Percentiles rank a stretch among this genome's conserved stretches.
Conservation (phyloP, 1,140 invertebrate genomes). For the Whitmania pigra region DNA sequence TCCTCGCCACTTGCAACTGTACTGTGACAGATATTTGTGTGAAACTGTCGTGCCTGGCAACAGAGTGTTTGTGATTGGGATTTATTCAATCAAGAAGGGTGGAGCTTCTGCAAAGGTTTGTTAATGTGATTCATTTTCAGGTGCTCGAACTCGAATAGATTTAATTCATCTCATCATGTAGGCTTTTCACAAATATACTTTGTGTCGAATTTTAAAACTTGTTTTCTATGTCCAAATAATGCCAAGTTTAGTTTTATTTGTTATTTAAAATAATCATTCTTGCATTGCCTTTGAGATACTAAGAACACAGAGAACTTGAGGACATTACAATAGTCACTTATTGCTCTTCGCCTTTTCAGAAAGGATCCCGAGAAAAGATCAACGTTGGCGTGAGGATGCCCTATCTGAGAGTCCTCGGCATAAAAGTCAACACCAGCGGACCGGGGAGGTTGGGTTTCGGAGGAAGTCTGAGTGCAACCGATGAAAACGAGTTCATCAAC, state of each 20-base stretch:
- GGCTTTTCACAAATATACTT: background rate
- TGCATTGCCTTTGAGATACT: background rate
- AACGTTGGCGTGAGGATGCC: constrained; percentile 82
- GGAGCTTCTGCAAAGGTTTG: constrained; percentile 40
- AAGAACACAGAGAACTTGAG: background rate
- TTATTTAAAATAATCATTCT: background rate
- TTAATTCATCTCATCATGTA: background rate
- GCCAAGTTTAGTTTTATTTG: background rate
- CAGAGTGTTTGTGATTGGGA: constrained; percentile 77
- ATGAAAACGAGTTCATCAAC: constrained; percentile 80
- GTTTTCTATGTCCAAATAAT: background rate
- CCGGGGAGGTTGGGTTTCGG: constrained; percentile 50
- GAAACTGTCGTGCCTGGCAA: constrained; percentile 93
- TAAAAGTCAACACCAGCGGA: constrained; percentile 70
- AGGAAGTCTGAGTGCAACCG: constrained; percentile 35
- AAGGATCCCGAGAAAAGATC: constrained; percentile 48
- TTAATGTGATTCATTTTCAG: too few relatives aligned
- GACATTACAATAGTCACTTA: background rate
- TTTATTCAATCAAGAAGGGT: constrained; percentile 91
- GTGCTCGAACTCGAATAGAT: too few relatives aligned
- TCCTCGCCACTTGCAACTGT: constrained; percentile 86
- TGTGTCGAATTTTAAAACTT: background rate
- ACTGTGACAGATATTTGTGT: constrained; percentile 85
- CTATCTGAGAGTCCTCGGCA: constrained; percentile 85
- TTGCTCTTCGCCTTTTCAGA: background rate